Percentiles rank a stretch among this genome's conserved stretches.
Conservation (phyloP, 2,113 vertebrate species). For the Entelurus aequoreus region DNA sequence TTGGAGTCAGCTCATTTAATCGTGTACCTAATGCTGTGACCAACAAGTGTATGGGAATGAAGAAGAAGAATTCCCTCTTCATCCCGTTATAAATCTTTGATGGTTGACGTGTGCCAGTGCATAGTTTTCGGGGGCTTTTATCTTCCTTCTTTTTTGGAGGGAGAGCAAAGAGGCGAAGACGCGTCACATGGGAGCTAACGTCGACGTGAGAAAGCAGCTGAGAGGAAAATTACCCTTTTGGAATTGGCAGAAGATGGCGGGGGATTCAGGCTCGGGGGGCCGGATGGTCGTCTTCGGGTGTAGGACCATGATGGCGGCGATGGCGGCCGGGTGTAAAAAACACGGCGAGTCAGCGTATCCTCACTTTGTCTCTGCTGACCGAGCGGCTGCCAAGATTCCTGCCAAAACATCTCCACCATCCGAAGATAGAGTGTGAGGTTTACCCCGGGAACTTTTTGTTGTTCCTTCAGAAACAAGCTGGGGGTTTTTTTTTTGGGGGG, state of each 20-base stretch:
- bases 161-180: background rate
- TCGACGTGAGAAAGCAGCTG: constrained; percentile 54
- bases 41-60: background rate
- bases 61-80: constrained; percentile 1
- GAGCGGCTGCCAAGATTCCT: constrained; percentile 80
- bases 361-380: constrained; percentile 82
- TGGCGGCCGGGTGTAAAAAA: constrained; percentile 59
- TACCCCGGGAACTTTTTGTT: constrained; percentile 47
- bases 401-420: constrained; percentile 77
- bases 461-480: constrained; percentile 34
- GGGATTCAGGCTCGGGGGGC: constrained; percentile 65
- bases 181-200: constrained; percentile 17
- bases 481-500: background rate
- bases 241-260: constrained; percentile 70
- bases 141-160: background rate
- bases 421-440: constrained; percentile 61
- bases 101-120: constrained; percentile 4
- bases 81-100: background rate
- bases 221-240: constrained; percentile 62
- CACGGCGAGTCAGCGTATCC: constrained; percentile 88
- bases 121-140: background rate
- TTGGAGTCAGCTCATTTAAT: background rate
- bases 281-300: constrained; percentile 64
- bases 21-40: background rate
- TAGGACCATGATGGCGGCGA: constrained; percentile 72